Conservation (phyloP, 2,113 vertebrate species). For the Eubucco bourcierii region DNA sequence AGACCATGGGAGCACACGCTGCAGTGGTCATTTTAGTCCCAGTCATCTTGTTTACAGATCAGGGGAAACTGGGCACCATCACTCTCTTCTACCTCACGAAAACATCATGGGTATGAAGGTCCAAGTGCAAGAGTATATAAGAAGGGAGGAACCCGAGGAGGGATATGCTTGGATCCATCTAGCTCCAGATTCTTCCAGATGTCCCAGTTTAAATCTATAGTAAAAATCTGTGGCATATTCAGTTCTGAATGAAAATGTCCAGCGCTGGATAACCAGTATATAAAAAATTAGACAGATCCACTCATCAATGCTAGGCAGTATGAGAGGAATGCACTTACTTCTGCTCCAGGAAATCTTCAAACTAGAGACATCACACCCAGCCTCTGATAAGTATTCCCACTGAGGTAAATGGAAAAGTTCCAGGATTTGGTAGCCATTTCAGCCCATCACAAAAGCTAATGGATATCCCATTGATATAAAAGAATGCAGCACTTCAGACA, state of each 20-base stretch:
- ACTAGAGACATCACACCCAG: not conserved
- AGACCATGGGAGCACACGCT: fast-evolving
- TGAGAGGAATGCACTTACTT: not conserved
- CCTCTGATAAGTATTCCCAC: not conserved
- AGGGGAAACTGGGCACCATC: not conserved
- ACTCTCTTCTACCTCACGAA: not conserved
- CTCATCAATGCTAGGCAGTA: not conserved
- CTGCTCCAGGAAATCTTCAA: not conserved
- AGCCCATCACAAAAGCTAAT: not conserved
- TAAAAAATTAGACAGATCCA: not conserved
- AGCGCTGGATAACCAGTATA: not conserved
- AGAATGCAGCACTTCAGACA: not conserved
- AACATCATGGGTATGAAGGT: not conserved
- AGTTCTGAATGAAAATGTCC: not conserved
- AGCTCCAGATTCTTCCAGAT: not conserved
- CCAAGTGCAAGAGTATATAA: not conserved
- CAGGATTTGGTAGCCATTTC: not conserved
- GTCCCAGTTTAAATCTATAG: not conserved
- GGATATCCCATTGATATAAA: not conserved
- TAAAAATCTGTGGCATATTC: not conserved
- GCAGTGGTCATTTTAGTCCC: not conserved
- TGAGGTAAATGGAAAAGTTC: not conserved
- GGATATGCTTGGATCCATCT: not conserved
- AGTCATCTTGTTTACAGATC: not conserved
- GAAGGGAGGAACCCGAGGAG: not conserved